A percentile compares a stretch with the other conserved stretches of the same genome.
phyloP scores from a whole-genome alignment of 1,140 invertebrate species.

The Bombus consobrinus region DNA sequence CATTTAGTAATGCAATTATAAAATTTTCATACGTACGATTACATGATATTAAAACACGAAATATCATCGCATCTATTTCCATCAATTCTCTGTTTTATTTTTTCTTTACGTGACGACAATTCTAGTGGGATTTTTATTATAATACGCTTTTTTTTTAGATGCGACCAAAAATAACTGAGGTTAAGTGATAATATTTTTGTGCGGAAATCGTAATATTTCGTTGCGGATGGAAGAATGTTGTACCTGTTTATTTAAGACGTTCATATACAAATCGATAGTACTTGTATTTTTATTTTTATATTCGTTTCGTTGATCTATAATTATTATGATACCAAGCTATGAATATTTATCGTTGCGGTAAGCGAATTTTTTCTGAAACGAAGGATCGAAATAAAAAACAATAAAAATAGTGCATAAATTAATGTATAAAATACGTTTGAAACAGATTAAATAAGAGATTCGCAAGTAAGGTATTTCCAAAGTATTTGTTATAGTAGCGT shows the following conservation, averaged over 20 bases:
- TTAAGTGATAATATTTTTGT: background rate
- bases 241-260: background rate
- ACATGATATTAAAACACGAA: background rate
- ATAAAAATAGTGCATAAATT: background rate
- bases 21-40: background rate
- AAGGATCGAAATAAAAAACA: background rate
- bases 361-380: background rate
- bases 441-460: too few species aligned
- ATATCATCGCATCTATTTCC: background rate
- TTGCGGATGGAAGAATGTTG: too few species aligned
- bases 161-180: background rate
- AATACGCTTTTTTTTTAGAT: background rate
- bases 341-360: background rate
- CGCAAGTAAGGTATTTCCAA: too few species aligned
- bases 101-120: background rate
- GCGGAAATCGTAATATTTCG: slow-evolving; percentile 14
- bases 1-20: background rate
- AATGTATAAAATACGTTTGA: background rate
- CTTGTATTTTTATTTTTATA: slow-evolving; percentile 15
- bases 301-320: background rate
- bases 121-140: background rate
- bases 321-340: background rate
- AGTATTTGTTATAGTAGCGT: too few species aligned
- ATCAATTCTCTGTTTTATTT: background rate
- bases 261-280: background rate